Evolutionary conservation across 1,140 invertebrate genomes (phyloP).

Genomic region (Cepaea nemoralis): DNA sequence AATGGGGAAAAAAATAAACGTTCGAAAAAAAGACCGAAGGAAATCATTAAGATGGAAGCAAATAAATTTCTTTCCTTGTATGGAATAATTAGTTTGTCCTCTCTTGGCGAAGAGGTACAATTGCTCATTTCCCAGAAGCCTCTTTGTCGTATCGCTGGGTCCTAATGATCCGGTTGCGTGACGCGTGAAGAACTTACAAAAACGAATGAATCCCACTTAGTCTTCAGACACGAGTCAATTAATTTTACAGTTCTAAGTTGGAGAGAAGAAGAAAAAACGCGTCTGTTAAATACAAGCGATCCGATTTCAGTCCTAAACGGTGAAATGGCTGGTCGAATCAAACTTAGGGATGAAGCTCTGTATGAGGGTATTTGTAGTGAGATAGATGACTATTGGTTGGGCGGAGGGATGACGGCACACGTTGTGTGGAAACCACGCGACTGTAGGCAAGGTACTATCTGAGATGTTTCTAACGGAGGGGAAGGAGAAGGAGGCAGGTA

Average conservation of each 20-base stretch:
- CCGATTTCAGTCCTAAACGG: conserved; percentile 16
- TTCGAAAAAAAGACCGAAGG: not conserved
- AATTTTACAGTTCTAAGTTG: conserved; percentile 18
- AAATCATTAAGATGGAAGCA: not conserved
- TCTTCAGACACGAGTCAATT: conserved; percentile 34
- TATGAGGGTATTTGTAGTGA: not conserved
- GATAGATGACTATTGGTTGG: not conserved
- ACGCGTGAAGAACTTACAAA: conserved; percentile 2
- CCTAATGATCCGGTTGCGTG: conserved; percentile 23
- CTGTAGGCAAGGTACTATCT: not conserved
- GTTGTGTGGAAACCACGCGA: not conserved
- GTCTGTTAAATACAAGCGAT: conserved; percentile 16
- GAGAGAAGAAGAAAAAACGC: too few relatives aligned
- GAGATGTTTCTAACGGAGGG: not conserved
- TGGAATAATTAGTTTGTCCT: not conserved
- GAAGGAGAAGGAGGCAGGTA: not conserved
- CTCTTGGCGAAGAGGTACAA: not conserved
- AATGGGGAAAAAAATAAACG: not conserved
- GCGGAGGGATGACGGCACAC: not conserved
- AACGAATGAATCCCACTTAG: conserved; percentile 29
- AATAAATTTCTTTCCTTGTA: conserved; percentile 13
- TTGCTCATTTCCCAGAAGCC: conserved; percentile 9
- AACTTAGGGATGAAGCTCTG: not conserved
- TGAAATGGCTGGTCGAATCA: not conserved
- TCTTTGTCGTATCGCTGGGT: not conserved